A percentile compares a stretch with the other conserved stretches of the same genome.
phyloP scores from a whole-genome alignment of 2,113 vertebrate genomes.

The Syngnathus scovelli region DNA sequence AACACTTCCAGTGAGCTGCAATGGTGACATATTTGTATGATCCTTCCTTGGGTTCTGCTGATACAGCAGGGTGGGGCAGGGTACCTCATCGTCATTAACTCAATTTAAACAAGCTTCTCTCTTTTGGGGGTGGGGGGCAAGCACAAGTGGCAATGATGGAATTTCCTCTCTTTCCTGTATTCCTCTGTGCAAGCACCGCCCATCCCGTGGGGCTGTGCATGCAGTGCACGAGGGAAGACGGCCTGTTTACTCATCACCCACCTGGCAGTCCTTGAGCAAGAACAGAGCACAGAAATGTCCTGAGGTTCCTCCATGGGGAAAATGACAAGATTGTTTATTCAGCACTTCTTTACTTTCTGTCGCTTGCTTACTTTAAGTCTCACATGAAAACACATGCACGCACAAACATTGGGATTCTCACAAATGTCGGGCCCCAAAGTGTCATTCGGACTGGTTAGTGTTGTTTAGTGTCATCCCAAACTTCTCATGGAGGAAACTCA shows the following conservation, averaged over 20 bases:
- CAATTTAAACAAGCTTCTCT: constrained; percentile 38
- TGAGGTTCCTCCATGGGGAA: constrained; percentile 13
- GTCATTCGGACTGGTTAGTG: constrained; percentile 39
- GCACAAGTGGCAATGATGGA: constrained; percentile 51
- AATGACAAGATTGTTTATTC: constrained; percentile 36
- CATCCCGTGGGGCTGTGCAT: constrained; percentile 43
- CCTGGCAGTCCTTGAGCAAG: constrained; percentile 55
- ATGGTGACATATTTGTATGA: constrained; percentile 32
- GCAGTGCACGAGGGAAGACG: constrained; percentile 31
- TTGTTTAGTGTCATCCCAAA: constrained; percentile 27
- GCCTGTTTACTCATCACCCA: constrained; percentile 67
- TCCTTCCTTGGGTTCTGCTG: constrained; percentile 18
- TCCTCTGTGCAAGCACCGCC: constrained; percentile 53
- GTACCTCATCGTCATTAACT: constrained; percentile 43
- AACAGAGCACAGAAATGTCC: constrained; percentile 38
- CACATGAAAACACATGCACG: constrained; percentile 2
- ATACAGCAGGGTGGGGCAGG: constrained; percentile 44
- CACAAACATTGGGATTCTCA: constrained; percentile 20
- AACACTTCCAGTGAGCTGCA: constrained; percentile 18
- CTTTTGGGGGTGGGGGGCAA: constrained; percentile 4
- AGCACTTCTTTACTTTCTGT: constrained; percentile 37
- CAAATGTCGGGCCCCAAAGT: constrained; percentile 44
- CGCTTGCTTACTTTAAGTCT: constrained; percentile 27
- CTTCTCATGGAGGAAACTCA: constrained; percentile 7
- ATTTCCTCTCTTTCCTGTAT: constrained; percentile 65